phyloP scores from a whole-genome alignment of 2,113 vertebrate species.

The Bos indicus region DNA sequence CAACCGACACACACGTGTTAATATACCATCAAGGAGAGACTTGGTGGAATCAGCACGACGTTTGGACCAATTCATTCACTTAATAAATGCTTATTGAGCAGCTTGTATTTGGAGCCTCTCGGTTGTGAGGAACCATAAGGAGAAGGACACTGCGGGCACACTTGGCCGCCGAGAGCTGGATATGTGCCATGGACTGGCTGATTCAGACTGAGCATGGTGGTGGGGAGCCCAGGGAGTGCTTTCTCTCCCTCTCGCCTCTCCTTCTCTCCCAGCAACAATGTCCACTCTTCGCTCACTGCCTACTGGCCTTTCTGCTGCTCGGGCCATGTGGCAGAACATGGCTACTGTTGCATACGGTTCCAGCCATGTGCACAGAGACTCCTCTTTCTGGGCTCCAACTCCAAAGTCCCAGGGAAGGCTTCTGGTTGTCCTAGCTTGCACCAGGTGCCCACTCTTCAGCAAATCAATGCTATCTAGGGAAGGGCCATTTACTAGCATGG shows the following conservation, averaged over 20 bases:
- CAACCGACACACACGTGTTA: background rate
- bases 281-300: background rate
- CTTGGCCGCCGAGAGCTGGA: background rate
- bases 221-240: background rate
- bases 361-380: background rate
- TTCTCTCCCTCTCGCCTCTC: background rate
- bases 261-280: background rate
- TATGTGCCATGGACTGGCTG: fast-evolving
- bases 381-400: background rate
- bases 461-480: background rate
- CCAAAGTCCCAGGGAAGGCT: background rate
- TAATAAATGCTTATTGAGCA: background rate
- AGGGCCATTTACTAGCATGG: background rate
- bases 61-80: background rate
- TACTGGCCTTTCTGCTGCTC: background rate
- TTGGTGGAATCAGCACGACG: background rate
- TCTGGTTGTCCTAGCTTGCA: background rate
- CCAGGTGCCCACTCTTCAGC: background rate
- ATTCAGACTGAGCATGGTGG: fast-evolving
- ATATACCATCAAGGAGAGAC: background rate
- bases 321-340: background rate
- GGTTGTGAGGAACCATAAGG: background rate
- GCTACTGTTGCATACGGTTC: too few species aligned
- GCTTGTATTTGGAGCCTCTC: background rate
- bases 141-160: background rate